Evolutionary conservation across 2,113 vertebrate species (phyloP).

Genomic region (Lepus timidus): DNA sequence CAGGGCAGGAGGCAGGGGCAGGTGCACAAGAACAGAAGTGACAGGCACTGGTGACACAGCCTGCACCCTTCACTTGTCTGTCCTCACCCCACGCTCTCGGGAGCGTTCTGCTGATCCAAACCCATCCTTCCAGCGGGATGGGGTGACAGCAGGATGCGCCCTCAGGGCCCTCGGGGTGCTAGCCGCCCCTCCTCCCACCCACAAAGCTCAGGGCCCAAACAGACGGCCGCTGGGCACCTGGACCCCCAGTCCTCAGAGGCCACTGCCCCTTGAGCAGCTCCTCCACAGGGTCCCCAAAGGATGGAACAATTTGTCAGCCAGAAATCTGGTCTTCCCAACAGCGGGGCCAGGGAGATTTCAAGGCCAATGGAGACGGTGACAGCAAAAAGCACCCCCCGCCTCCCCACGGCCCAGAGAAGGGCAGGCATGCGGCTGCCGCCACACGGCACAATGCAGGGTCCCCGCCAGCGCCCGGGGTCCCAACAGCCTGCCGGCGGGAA

Average conservation of each 20-base stretch:
- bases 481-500: neutral
- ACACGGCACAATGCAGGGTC: fast-evolving
- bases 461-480: fast-evolving
- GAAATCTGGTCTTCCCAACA: constrained; percentile 1
- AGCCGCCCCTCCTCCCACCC: neutral
- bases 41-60: fast-evolving
- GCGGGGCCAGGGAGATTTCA: neutral
- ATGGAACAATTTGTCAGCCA: neutral
- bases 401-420: no score
- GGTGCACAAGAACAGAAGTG: fast-evolving
- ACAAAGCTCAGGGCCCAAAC: neutral
- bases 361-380: neutral
- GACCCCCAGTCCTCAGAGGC: no score
- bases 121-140: neutral
- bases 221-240: neutral
- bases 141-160: neutral
- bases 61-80: neutral
- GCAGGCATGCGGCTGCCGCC: fast-evolving
- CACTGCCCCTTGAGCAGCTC: no score
- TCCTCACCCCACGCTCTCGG: neutral
- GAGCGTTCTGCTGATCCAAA: neutral
- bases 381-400: neutral
- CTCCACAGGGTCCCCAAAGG: neutral
- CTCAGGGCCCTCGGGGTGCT: neutral
- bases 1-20: neutral